Conservation (phyloP, 2,797 vertebrate genomes). For the Diplodus sargus region DNA sequence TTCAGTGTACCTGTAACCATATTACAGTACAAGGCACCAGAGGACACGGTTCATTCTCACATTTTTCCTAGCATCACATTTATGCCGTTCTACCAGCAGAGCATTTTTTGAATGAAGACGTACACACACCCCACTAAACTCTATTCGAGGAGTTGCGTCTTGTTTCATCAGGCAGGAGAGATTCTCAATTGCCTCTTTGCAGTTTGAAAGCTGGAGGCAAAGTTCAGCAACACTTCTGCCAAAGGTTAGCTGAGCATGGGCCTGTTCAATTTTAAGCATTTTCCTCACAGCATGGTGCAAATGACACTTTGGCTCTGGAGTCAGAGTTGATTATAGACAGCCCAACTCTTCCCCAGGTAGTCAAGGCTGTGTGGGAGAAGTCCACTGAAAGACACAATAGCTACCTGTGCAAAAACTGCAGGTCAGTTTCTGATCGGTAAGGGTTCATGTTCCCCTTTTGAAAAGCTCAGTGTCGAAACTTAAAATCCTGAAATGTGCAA, state of each 20-base stretch:
- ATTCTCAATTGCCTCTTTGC: background rate
- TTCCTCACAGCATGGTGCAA: background rate
- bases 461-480: background rate
- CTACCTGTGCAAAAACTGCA: background rate
- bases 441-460: no score
- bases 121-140: background rate
- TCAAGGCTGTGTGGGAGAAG: background rate
- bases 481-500: background rate
- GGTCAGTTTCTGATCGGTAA: no score
- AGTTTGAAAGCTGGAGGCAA: slow-evolving; percentile 24
- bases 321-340: background rate
- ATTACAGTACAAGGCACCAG: background rate
- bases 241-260: slow-evolving; percentile 8
- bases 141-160: background rate
- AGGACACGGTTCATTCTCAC: background rate
- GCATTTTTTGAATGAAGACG: background rate
- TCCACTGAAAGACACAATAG: background rate
- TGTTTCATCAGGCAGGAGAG: background rate
- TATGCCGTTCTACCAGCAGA: background rate
- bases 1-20: background rate
- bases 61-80: background rate
- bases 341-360: background rate
- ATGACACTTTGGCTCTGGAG: background rate
- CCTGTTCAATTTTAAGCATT: background rate
- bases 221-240: background rate